Base-by-base conservation (phyloP, 1,140 invertebrate genomes). In the Rhizoglyphus robini region DNA sequence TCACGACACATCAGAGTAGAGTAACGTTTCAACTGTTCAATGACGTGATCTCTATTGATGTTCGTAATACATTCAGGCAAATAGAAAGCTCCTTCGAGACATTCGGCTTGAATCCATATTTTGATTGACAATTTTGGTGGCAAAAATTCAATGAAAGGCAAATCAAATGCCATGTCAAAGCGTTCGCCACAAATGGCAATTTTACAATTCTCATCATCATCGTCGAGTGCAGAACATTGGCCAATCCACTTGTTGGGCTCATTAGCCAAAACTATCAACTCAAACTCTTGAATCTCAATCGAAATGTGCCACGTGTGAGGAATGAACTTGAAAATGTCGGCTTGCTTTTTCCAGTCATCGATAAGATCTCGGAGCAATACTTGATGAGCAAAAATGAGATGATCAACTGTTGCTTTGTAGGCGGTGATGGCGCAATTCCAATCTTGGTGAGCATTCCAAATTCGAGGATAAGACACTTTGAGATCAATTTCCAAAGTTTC, bases 241-340 rank as follows among this genome's bases (percentile, higher is more conserved):
- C n/a, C 95, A 69, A 99, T 88, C 96, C 94, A 99, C 76, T 99
- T 99, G 74, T 91, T n/a, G n/a, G n/a, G 91, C 74, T 98, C 90
- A 79, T 98, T 99, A 67, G 90, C 86, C 8, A 95, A 75, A 49
- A 91, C 91, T 0, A 98, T 82, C 2, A 98, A 78, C 77, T 99
- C 94, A 79, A 98, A 97, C 74, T 96, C 90, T 76, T 96, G 93
- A 4, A 97, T 77, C 0, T 90, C 79, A 46, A 99, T 78, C 69
- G 84, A 88, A 69, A 98, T 87, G 74, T 90, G 88, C 85, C 91
- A 96, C 0, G 92, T 96, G 74, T 96, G 99, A 13, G 96, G 96
- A 29, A 97, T 86, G 80, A 98, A 99, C 73, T 88, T 84, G 51
- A 94, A 79, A 54, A 98, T 83, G 77, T 99, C 96, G 0, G 93